phyloP scores from a whole-genome alignment of 2,888 invertebrate genomes.

The Melipona bicolor region DNA sequence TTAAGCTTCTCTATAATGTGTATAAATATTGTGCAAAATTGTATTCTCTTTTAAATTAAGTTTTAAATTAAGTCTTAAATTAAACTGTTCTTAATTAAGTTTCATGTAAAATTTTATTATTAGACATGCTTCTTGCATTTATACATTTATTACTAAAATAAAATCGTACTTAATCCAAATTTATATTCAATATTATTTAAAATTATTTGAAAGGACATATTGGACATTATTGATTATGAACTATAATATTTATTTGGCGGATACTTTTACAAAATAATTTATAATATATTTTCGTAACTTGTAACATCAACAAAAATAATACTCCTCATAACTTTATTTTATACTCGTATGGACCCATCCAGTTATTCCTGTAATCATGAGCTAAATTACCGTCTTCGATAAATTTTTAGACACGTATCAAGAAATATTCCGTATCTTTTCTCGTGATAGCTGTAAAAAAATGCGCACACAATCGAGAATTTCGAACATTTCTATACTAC shows the following conservation, averaged over 20 bases:
- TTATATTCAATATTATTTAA: neutral
- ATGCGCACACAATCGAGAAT: conserved; percentile 37
- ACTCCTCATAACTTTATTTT: conserved; percentile 53
- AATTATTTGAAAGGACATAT: conserved; percentile 22
- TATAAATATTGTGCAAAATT: conserved; percentile 54
- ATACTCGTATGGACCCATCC: conserved; percentile 67
- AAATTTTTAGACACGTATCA: conserved; percentile 47
- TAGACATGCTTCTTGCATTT: conserved; percentile 33
- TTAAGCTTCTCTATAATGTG: conserved; percentile 83
- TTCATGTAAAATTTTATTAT: conserved; percentile 38
- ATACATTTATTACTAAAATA: conserved; percentile 43
- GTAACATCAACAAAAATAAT: conserved; percentile 79
- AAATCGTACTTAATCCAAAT: conserved; percentile 56
- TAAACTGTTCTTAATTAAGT: conserved; percentile 2
- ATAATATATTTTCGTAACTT: conserved; percentile 76
- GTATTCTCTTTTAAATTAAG: conserved; percentile 40
- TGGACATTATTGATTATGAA: conserved; percentile 70
- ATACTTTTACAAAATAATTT: conserved; percentile 81
- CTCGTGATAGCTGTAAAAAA: conserved; percentile 47
- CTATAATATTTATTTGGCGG: conserved; percentile 76
- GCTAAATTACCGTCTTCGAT: conserved; percentile 49
- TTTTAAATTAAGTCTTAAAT: conserved; percentile 10
- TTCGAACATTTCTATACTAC: conserved; percentile 20
- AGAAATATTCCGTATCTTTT: conserved; percentile 36
- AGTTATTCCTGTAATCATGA: conserved; percentile 59